phyloP scores from a whole-genome alignment of 2,113 vertebrate genomes.

The Corvus moneduloides region DNA sequence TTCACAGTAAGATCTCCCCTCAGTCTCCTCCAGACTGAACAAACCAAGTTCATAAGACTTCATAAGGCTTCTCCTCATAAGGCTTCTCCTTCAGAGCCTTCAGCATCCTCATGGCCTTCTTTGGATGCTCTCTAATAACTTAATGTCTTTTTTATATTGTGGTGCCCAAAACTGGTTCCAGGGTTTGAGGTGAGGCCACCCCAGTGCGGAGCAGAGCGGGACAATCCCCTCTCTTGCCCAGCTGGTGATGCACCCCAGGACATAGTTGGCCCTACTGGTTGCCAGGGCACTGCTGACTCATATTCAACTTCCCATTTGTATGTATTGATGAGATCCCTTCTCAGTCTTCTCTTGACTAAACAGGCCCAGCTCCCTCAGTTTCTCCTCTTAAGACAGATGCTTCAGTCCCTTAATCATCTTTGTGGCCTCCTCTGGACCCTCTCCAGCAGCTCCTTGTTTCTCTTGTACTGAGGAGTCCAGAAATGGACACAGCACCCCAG shows the following conservation, averaged over 20 bases:
- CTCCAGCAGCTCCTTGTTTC: background rate
- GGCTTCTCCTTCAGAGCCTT: background rate
- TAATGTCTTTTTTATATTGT: background rate
- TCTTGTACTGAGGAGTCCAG: background rate
- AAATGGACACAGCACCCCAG: background rate
- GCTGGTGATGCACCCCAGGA: accelerated
- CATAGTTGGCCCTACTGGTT: background rate
- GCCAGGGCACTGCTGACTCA: background rate
- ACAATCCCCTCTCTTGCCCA: background rate
- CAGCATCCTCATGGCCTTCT: background rate
- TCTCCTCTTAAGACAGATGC: background rate
- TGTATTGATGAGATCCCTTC: background rate
- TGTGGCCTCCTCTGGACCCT: background rate
- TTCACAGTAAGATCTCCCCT: background rate
- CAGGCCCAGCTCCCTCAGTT: background rate
- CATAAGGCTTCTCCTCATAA: background rate
- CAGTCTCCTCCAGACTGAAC: background rate
- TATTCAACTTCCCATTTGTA: background rate
- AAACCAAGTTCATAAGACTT: background rate
- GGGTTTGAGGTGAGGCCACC: background rate
- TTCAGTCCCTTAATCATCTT: background rate
- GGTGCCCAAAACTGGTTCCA: background rate
- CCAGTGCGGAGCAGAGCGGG: background rate
- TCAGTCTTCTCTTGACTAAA: background rate
- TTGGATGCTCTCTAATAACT: background rate